These are phyloP conservation scores for Archegozetes longisetosus DNA, from an alignment of 1,140 invertebrate genomes.

Conservation along the genomic window DNA sequence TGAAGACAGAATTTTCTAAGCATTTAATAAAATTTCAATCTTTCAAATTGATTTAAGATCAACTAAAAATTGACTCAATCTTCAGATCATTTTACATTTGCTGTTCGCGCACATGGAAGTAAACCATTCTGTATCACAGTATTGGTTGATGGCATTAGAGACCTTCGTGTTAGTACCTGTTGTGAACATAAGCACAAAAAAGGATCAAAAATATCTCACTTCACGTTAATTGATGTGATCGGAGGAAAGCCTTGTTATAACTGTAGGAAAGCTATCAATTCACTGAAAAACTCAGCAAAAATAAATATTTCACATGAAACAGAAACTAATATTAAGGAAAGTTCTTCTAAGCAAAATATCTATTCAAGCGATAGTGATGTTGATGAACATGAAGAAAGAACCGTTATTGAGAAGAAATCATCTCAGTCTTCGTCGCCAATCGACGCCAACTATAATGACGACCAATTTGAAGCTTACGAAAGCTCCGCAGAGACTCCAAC, in stretches of 20 bases:
- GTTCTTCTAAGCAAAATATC: too few relatives aligned
- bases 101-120: not conserved
- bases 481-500: too few relatives aligned
- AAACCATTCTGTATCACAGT: constrained; percentile 1
- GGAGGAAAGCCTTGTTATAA: not conserved
- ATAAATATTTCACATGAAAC: too few relatives aligned
- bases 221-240: constrained; percentile 3
- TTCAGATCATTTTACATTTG: constrained; percentile 7
- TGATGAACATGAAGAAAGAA: not conserved
- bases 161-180: constrained; percentile 9
- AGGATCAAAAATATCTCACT: constrained; percentile 5
- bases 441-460: not conserved
- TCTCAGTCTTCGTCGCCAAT: not conserved
- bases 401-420: not conserved
- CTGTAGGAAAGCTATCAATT: constrained; percentile 1
- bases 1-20: too few relatives aligned
- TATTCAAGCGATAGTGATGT: not conserved
- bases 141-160: constrained; percentile 8
- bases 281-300: too few relatives aligned
- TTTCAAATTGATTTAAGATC: too few relatives aligned
- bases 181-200: constrained; percentile 9
- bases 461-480: too few relatives aligned
- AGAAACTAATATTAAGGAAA: too few relatives aligned
- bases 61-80: too few relatives aligned
- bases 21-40: too few relatives aligned